Evolutionary conservation across 2,797 vertebrate genomes (phyloP).

Genomic region (Heterohyrax brucei): DNA sequence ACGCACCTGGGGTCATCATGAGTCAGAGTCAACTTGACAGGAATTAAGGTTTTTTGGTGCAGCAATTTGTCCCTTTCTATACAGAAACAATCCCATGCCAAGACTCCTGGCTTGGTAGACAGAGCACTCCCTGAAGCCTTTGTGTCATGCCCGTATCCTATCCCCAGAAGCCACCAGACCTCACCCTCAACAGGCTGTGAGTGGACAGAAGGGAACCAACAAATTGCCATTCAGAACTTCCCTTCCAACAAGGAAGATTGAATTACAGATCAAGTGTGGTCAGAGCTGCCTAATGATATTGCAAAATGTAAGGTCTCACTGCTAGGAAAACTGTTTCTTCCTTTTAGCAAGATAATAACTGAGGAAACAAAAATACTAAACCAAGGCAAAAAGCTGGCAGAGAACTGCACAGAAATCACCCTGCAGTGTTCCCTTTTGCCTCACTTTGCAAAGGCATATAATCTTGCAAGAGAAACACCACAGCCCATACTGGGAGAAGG

Average conservation of each 20-base stretch:
- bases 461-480: background rate
- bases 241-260: background rate
- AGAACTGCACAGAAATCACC: background rate
- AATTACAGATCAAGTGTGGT: accelerated
- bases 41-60: background rate
- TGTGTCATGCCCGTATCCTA: background rate
- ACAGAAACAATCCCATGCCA: background rate
- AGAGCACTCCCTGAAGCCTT: background rate
- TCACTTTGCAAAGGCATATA: background rate
- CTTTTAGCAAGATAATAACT: background rate
- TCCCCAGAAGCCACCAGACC: background rate
- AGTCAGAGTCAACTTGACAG: background rate
- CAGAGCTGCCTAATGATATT: background rate
- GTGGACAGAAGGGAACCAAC: background rate
- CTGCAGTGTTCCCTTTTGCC: background rate
- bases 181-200: background rate
- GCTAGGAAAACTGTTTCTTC: background rate
- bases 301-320: background rate
- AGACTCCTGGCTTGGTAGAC: background rate
- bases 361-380: background rate
- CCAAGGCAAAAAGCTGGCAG: background rate
- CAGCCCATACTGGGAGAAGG: background rate
- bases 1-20: background rate
- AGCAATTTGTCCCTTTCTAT: background rate
- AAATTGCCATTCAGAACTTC: background rate